A percentile compares a stretch with the other conserved stretches of the same genome.
Conservation (phyloP, 2,797 vertebrate genomes). For the Enoplosus armatus region DNA sequence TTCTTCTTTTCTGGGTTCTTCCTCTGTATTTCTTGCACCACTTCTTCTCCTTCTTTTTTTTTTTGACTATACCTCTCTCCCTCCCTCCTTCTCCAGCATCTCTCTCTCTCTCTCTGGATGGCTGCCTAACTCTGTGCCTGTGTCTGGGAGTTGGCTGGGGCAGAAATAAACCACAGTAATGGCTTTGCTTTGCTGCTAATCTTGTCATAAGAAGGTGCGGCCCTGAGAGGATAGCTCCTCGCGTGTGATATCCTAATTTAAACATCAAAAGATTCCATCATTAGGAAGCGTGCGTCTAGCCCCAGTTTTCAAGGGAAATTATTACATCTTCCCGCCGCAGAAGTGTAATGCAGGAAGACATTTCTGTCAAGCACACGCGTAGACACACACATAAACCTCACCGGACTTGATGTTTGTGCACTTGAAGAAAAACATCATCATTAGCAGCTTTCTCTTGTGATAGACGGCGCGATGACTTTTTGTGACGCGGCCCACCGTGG, state of each 20-base stretch:
- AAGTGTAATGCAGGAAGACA: constrained; percentile 79
- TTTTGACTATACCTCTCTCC: constrained; percentile 16
- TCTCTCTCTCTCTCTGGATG: constrained; percentile 56
- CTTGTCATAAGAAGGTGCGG: constrained; percentile 85
- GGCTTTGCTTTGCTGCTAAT: constrained; percentile 85
- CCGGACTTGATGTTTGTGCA: constrained; percentile 83
- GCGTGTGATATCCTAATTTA: constrained; percentile 87
- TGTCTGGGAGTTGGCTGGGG: constrained; percentile 74
- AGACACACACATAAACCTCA: constrained; percentile 71
- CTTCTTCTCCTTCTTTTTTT: constrained; percentile 7
- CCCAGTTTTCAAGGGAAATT: constrained; percentile 83
- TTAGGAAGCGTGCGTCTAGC: constrained; percentile 80
- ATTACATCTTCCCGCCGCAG: constrained; percentile 75
- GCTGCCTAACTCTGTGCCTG: constrained; percentile 67
- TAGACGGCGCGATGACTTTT: constrained; percentile 69
- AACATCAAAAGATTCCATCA: constrained; percentile 87
- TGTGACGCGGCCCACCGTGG: constrained; percentile 59
- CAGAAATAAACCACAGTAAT: constrained; percentile 83
- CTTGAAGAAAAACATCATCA: constrained; percentile 84
- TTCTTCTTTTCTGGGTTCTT: constrained; percentile 47
- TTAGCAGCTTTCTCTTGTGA: constrained; percentile 80
- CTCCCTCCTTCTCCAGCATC: constrained; percentile 15
- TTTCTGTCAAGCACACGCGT: constrained; percentile 74
- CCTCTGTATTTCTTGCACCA: constrained; percentile 15
- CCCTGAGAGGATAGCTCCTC: constrained; percentile 82